Base-by-base conservation (phyloP, 2,888 invertebrate species). In the Carabus problematicus region DNA sequence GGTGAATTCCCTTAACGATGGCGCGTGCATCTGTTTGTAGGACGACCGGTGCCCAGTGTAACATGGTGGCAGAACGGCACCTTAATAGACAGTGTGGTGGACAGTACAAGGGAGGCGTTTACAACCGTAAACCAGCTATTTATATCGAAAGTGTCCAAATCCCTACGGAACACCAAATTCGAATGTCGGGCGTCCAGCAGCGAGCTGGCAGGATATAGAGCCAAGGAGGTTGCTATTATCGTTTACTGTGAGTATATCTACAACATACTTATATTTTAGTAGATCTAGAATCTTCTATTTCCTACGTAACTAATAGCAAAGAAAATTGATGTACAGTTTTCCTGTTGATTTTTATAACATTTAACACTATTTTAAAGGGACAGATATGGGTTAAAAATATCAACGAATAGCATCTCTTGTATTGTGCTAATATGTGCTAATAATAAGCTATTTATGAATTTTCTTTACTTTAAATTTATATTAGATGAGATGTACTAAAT, bases 1-100 rank as follows among this genome's bases (percentile, higher is more conserved):
- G 29, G 29, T 29, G 29, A 29, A 29, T 29, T 29, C 29, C 29
- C 29, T 29, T 29, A 29, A 29, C 29, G 29, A 29, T 29, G 29
- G 29, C 29, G 16, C 52, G 52, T 16, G 19, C 19, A 19, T 52
- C 52, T 52, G 19, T 52, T 52, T 81, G 6, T 78, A 95, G 94
- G 95, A 69, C 90, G 89, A 72, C 95, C 95, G 0, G 85, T 87
- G 49, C 95, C 95, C 29, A 87, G 88, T 73, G 89, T 95, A 9
- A 91, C 89, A 12, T 95, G 95, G 95, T 94, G 92, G 89, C 86
- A 88, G 72, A 91, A 91, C 70, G 88, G 88, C 29, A 86, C 89
- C 70, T 85, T 93, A 73, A 82, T 95, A 70, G 92, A 94, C 73
- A 86, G 88, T 72, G 87, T 87, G 49, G 91, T 90, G 62, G 92